phyloP scores from a whole-genome alignment of 2,888 invertebrate genomes.

The Pachliopta kotzebuea region DNA sequence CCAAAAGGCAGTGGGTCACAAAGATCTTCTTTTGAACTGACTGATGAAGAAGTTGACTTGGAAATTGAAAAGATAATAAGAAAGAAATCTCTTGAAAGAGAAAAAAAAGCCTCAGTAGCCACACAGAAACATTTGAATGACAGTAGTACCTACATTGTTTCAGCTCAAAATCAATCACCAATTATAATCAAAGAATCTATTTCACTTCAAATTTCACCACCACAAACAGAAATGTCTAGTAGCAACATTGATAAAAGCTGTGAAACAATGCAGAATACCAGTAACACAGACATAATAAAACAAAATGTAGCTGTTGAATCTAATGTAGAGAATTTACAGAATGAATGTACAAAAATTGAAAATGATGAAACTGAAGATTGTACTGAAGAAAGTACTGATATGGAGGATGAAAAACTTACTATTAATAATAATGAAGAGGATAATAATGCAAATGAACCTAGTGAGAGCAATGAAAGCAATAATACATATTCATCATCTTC shows the following conservation, averaged over 20 bases:
- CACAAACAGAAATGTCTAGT: constrained; percentile 46
- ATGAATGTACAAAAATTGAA: constrained; percentile 50
- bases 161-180: constrained; percentile 38
- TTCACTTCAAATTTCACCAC: constrained; percentile 44
- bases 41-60: constrained; percentile 84
- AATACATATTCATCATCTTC: constrained; percentile 60
- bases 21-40: constrained; percentile 79
- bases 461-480: constrained; percentile 57
- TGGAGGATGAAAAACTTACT: constrained; percentile 55
- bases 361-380: constrained; percentile 43
- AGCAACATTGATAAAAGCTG: constrained; percentile 41
- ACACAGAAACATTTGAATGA: constrained; percentile 17
- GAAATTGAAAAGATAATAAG: constrained; percentile 84
- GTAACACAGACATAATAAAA: constrained; percentile 42
- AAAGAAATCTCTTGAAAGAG: constrained; percentile 75
- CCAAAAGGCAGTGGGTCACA: constrained; percentile 75
- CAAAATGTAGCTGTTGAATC: constrained; percentile 43
- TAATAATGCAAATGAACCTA: constrained; percentile 54
- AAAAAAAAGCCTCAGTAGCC: constrained; percentile 54
- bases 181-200: constrained; percentile 46
- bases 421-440: constrained; percentile 51
- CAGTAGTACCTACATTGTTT: constrained; percentile 15
- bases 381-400: constrained; percentile 46
- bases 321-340: constrained; percentile 42
- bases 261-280: constrained; percentile 42